phyloP scores from a whole-genome alignment of 2,888 invertebrate species.

The Cremastinae sp. region DNA sequence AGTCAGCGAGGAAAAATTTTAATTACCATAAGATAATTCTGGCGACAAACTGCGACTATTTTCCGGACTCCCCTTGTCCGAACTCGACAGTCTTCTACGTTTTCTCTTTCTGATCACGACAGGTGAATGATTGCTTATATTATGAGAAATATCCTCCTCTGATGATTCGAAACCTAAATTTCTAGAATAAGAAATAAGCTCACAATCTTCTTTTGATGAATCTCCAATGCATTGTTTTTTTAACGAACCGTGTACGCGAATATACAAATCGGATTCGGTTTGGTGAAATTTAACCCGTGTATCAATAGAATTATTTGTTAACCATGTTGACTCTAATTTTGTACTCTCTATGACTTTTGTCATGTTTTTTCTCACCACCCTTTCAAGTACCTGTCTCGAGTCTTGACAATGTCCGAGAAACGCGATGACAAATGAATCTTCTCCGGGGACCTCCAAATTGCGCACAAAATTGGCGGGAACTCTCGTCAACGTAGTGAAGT shows the following conservation, averaged over 20 bases:
- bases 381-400: background rate
- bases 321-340: constrained; percentile 46
- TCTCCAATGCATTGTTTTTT: background rate
- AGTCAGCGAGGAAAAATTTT: background rate
- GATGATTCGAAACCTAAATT: constrained; percentile 5
- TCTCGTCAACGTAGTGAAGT: too few relatives aligned
- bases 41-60: constrained; percentile 58
- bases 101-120: constrained; percentile 8
- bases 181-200: background rate
- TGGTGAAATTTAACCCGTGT: constrained; percentile 14
- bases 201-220: background rate
- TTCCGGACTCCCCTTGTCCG: constrained; percentile 46
- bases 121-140: background rate
- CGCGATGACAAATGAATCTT: constrained; percentile 18
- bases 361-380: background rate
- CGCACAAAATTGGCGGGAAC: constrained; percentile 1
- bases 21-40: constrained; percentile 58
- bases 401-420: background rate
- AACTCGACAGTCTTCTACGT: constrained; percentile 40
- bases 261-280: constrained; percentile 7
- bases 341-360: background rate
- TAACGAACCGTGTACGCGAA: background rate
- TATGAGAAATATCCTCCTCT: background rate
- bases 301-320: background rate
- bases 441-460: background rate